Base-by-base conservation (phyloP, 1,140 invertebrate species). In the Oncopodura yosiiana region DNA sequence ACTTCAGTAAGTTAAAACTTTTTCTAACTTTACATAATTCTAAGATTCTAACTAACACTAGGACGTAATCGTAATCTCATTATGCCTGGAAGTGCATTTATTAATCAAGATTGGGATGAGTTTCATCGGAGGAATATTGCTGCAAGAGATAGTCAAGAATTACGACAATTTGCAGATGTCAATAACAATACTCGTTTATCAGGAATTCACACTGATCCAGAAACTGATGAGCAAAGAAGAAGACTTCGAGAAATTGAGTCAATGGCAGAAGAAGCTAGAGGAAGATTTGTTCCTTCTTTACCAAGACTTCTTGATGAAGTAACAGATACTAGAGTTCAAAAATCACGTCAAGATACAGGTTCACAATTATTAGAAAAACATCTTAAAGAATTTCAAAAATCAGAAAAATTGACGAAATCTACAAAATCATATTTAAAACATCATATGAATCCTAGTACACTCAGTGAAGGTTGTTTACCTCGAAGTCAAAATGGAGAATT, bases 391-490 rank as follows among this genome's bases (percentile, higher is more conserved):
- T 46, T 46, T 16, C 27, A 46, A 12, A 32, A 46, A 32, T 32
- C 16, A 16, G 16, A 30, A 3, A 18, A 27, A 2, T 19, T 46
- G 44, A 32, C 44, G 9, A 46, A 46, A 46, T 27, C 44, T 11
- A 30, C 30, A 34, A 32, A 32, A 2, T n/a, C 29, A 5, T 46
- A 46, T 21, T 9, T 27, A 46, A 46, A 21, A 14, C 44, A 46
- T 19, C 44, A 46, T 30, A 18, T 19, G 16, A 14, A 46, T 3
- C 27, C 27, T 5, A 46, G 16, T 2, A 46, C 44, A 9, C 34
- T 46, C 16, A 46, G 44, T 21, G 44, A 46, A 8, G 44, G 44
- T 2, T 46, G 44, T 9, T 32, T 46, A 32, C 44, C 44, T 32
- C 44, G 44, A 18, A 46, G 27, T 11, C 27, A 32, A 32, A 46